Evolutionary conservation across 2,888 invertebrate species (phyloP), one percentile per base, ranked within the genome.

Genomic region (Leptopilina syphax): DNA sequence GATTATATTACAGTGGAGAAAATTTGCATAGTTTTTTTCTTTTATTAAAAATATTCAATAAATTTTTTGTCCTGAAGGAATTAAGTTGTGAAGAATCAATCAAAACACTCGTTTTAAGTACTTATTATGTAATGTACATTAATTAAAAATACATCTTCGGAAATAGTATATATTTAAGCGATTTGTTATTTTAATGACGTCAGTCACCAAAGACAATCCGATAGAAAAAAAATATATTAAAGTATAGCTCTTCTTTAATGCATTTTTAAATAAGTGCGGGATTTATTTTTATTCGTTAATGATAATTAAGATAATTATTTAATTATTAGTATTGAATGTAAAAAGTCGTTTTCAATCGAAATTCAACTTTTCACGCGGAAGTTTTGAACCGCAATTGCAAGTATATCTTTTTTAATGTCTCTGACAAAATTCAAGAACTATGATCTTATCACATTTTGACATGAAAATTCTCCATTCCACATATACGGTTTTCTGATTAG

Each of bases 51-150:
- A 34, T 24, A 47, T 57, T 50, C 10, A 50, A 57, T 76, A 34
- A 34, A 54, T 13, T 47, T 57, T 57, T 76, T 76, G 50, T 47
- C 76, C 10, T 3, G 10, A 57, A 7, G 6, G 9, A n/a, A 34
- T 68, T 63, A 63, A 63, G 63, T n/a, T 63, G 3, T 63, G 63
- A 63, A 63, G 63, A 63, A 18, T 63, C 63, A 63, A 63, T 63
- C 63, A 63, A 63, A 63, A 63, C 24, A 63, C 63, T 63, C 9
- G 63, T 63, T 63, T 63, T 24, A 63, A 63, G 63, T 24, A 63
- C 18, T 7, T 63, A 63, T 63, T 63, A 63, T 63, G 63, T 24
- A 63, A 63, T 63, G 63, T 63, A 24, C 63, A 63, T 63, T 63
- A 63, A 63, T 63, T 63, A 63, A 63, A 24, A 63, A 63, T 18